Percentiles rank a stretch among this genome's conserved stretches.
Evolutionary conservation across 2,888 invertebrate species (phyloP).

Genomic region (Volucella zonaria): DNA sequence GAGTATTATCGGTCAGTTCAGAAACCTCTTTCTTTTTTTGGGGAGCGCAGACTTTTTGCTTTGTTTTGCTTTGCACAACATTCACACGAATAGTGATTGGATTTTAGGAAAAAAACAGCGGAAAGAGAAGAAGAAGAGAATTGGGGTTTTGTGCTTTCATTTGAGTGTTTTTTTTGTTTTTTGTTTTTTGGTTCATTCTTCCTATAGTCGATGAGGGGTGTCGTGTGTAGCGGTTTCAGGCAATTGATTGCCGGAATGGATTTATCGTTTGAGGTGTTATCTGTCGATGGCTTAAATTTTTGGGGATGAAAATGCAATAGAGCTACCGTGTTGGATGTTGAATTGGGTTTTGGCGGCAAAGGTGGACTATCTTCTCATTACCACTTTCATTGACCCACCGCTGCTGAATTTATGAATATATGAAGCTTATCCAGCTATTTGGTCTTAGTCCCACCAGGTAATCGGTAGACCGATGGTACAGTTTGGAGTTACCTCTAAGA

Average conservation of each 20-base stretch:
- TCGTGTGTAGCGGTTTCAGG: slow-evolving; percentile 12
- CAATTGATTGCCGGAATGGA: slow-evolving; percentile 40
- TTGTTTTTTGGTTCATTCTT: not conserved
- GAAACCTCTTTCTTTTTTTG: slow-evolving; percentile 3
- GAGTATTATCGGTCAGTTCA: slow-evolving; percentile 40
- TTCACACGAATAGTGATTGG: not conserved
- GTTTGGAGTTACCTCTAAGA: too few species aligned
- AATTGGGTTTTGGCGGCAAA: too few species aligned
- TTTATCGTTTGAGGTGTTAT: slow-evolving; percentile 31
- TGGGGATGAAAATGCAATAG: not conserved
- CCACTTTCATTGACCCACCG: too few species aligned
- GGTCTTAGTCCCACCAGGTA: too few species aligned
- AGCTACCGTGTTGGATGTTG: too few species aligned
- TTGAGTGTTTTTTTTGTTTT: not conserved
- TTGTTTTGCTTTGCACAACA: not conserved
- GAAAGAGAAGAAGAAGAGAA: too few species aligned
- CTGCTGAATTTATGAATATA: too few species aligned
- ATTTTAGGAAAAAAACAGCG: too few species aligned
- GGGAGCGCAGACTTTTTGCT: not conserved
- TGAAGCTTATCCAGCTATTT: too few species aligned
- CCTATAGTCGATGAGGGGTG: slow-evolving; percentile 11
- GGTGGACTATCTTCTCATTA: too few species aligned
- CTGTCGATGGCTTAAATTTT: slow-evolving; percentile 8
- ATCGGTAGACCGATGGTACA: too few species aligned
- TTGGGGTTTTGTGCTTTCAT: too few species aligned